Conservation (phyloP, 2,888 invertebrate species). For the Catocala sponsa region DNA sequence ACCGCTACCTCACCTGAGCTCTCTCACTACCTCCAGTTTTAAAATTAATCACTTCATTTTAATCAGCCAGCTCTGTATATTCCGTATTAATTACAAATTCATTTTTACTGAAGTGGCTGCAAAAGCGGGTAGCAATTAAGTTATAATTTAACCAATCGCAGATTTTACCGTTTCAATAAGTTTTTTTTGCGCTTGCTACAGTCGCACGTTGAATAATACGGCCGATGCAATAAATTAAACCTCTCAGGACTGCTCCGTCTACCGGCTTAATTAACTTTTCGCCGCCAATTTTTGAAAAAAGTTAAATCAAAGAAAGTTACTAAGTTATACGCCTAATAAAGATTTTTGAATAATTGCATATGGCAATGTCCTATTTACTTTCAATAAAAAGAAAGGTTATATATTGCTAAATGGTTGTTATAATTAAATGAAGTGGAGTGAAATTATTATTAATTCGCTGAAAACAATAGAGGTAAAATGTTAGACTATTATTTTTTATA, state of each 20-base stretch:
- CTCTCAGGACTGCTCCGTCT: constrained; percentile 78
- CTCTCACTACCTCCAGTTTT: too few relatives aligned
- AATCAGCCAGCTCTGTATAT: too few relatives aligned
- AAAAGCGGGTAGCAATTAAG: constrained; percentile 1
- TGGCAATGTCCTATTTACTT: neutral
- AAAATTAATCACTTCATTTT: too few relatives aligned
- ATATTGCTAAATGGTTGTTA: too few relatives aligned
- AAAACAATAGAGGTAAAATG: too few relatives aligned
- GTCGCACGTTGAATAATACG: constrained; percentile 70
- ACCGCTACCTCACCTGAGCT: too few relatives aligned
- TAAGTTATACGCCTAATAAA: constrained; percentile 20
- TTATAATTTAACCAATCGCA: constrained; percentile 15
- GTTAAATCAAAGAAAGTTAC: constrained; percentile 56
- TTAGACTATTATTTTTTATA: too few relatives aligned
- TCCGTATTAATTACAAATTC: neutral
- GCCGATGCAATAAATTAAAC: constrained; percentile 80
- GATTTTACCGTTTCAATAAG: constrained; percentile 50
- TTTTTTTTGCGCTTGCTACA: constrained; percentile 51
- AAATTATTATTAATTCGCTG: too few relatives aligned
- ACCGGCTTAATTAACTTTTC: constrained; percentile 85
- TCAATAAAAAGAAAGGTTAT: neutral
- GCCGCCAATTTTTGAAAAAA: constrained; percentile 71
- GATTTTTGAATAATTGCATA: neutral
- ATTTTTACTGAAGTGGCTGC: constrained; percentile 1
- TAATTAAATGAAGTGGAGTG: too few relatives aligned